These are phyloP conservation scores for Nymphalis io DNA, from an alignment of 1,140 invertebrate species.

Conservation along the genomic window DNA sequence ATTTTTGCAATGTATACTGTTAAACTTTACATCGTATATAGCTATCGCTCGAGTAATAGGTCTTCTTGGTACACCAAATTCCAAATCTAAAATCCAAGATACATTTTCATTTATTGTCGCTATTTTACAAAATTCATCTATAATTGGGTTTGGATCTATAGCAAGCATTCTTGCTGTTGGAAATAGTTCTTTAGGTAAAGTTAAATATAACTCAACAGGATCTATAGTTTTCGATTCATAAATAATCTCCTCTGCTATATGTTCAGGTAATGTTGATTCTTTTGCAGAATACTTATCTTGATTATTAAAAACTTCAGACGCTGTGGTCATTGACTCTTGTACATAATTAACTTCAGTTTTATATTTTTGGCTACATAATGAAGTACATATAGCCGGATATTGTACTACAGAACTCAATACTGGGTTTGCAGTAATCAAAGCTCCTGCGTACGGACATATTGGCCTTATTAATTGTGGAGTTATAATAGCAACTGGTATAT, in stretches of 20 bases:
- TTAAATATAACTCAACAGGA: constrained; percentile 54
- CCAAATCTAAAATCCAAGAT: constrained; percentile 63
- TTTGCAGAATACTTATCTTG: constrained; percentile 11
- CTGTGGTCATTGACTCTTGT: constrained; percentile 10
- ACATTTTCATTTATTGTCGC: constrained; percentile 45
- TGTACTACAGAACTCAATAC: constrained; percentile 29
- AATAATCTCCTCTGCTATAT: constrained; percentile 12
- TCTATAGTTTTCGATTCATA: constrained; percentile 28
- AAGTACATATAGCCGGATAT: constrained; percentile 15
- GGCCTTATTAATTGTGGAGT: constrained; percentile 36
- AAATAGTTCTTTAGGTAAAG: constrained; percentile 57
- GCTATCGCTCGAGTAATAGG: constrained; percentile 49
- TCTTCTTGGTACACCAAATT: constrained; percentile 56
- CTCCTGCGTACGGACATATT: constrained; percentile 40
- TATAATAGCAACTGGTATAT: constrained; percentile 37
- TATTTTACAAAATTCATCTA: constrained; percentile 65
- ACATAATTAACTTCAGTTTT: constrained; percentile 20
- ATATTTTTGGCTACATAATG: constrained; percentile 11
- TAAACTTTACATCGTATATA: constrained; percentile 57
- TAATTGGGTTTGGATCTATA: constrained; percentile 62
- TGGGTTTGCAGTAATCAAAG: constrained; percentile 24
- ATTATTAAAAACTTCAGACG: constrained; percentile 7
- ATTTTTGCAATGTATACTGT: constrained; percentile 60
- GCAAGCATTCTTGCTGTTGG: constrained; percentile 46
- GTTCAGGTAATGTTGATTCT: background rate